These are phyloP conservation scores for Aphrophora alni DNA, from an alignment of 2,888 invertebrate species.

Conservation along the genomic window DNA sequence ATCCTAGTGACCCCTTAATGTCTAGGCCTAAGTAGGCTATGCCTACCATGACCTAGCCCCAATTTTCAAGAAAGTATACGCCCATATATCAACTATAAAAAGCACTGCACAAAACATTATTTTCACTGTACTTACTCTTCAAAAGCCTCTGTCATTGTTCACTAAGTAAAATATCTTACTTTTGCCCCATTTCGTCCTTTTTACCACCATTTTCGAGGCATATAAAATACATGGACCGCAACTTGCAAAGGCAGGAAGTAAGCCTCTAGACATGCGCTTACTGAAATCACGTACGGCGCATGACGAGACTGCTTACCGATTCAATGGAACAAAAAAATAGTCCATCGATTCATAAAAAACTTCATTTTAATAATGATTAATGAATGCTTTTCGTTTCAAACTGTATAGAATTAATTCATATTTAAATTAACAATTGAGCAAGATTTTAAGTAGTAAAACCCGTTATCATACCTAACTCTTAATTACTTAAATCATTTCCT, in stretches of 20 bases:
- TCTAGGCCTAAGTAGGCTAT: slow-evolving; percentile 30
- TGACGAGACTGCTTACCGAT: slow-evolving; percentile 42
- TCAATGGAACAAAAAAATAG: slow-evolving; percentile 45
- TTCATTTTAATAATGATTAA: background rate
- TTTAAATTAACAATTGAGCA: background rate
- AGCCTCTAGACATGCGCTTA: slow-evolving; percentile 44
- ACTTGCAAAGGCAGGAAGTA: slow-evolving; percentile 45
- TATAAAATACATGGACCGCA: slow-evolving; percentile 54
- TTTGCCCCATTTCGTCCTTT: slow-evolving; percentile 80
- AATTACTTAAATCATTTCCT: background rate
- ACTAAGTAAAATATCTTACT: slow-evolving; percentile 83
- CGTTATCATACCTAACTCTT: background rate
- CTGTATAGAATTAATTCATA: background rate
- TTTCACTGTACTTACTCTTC: slow-evolving; percentile 76
- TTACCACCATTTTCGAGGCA: slow-evolving; percentile 85
- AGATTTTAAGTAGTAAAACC: background rate
- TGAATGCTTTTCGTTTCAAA: background rate
- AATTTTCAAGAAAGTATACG: slow-evolving; percentile 44
- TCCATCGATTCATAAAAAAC: slow-evolving; percentile 46
- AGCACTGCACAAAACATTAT: slow-evolving; percentile 12
- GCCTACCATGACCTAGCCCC: slow-evolving; percentile 49
- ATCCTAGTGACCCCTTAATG: slow-evolving; percentile 38
- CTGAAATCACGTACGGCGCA: slow-evolving; percentile 40
- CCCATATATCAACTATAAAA: slow-evolving; percentile 33
- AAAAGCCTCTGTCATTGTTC: slow-evolving; percentile 91